A percentile compares a stretch with the other conserved stretches of the same genome.
Evolutionary conservation across 1,140 invertebrate species (phyloP).

Genomic region (Drosophila paulistorum): DNA sequence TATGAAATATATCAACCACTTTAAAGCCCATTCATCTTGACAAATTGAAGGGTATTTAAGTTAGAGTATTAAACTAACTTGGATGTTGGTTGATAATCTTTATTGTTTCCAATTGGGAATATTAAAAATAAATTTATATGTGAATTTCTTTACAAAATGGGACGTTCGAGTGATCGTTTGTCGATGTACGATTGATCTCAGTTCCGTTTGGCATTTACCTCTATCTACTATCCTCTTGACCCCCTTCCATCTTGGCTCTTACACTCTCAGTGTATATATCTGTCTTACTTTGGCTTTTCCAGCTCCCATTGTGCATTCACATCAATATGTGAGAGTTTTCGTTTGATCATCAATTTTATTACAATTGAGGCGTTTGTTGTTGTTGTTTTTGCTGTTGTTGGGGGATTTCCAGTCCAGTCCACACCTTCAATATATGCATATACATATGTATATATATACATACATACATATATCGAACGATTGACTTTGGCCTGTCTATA

Average conservation of each 20-base stretch:
- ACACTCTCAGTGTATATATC: slow-evolving; percentile 7
- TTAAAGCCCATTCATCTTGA: too few relatives aligned
- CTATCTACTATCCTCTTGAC: neutral
- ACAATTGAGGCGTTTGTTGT: slow-evolving; percentile 56
- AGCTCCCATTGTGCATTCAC: slow-evolving; percentile 22
- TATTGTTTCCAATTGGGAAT: slow-evolving; percentile 32
- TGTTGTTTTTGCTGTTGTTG: slow-evolving; percentile 23
- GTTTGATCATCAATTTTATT: slow-evolving; percentile 80
- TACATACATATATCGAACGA: slow-evolving; percentile 37
- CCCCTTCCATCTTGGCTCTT: slow-evolving; percentile 1
- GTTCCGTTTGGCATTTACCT: slow-evolving; percentile 59
- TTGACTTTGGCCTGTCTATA: slow-evolving; percentile 78
- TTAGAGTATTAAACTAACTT: neutral
- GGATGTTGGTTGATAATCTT: neutral
- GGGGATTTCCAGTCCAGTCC: slow-evolving; percentile 57
- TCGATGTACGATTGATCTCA: slow-evolving; percentile 65
- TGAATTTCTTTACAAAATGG: slow-evolving; percentile 47
- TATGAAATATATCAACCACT: too few relatives aligned
- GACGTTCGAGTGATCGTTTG: slow-evolving; percentile 17
- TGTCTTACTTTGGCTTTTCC: neutral
- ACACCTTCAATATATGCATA: neutral
- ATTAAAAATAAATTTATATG: slow-evolving; percentile 80
- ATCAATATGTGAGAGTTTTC: slow-evolving; percentile 71
- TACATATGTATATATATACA: neutral
- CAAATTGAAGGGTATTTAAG: too few relatives aligned